phyloP scores from a whole-genome alignment of 2,888 invertebrate species.

The Melanostoma scalare region DNA sequence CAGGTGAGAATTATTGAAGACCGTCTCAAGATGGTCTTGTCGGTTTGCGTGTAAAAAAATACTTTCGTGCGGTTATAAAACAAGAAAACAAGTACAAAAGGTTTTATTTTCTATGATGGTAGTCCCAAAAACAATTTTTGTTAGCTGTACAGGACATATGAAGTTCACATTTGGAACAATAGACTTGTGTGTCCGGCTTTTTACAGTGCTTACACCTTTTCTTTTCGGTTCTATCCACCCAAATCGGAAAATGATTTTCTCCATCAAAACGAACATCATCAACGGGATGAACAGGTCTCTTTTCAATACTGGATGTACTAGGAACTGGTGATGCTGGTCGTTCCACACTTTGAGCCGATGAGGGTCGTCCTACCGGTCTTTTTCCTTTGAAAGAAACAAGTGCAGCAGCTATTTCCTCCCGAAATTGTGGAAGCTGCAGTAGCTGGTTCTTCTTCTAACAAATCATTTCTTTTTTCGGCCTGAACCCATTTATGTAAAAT shows the following conservation, averaged over 20 bases:
- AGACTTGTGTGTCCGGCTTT: no score
- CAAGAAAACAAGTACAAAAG: conserved; percentile 12
- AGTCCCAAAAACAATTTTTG: no score
- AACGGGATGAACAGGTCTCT: no score
- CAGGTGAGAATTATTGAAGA: conserved; percentile 1
- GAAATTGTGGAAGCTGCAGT: neutral
- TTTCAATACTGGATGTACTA: no score
- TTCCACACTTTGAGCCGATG: neutral
- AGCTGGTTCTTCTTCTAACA: conserved; percentile 4
- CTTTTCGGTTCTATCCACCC: no score
- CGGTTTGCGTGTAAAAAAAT: no score
- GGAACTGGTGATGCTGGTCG: no score
- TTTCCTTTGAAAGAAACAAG: conserved; percentile 15
- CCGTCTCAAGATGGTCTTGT: conserved; percentile 9
- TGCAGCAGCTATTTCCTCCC: neutral
- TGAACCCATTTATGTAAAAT: conserved; percentile 5
- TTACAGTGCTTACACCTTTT: no score
- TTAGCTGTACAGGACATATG: no score
- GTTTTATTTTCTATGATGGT: neutral
- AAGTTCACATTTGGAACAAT: no score
- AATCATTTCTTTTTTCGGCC: conserved; percentile 4
- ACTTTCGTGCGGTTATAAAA: conserved; percentile 3
- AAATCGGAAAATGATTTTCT: no score
- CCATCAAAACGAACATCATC: no score
- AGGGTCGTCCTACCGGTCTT: conserved; percentile 7